Base-by-base conservation (phyloP, 2,797 vertebrate genomes). In the Dipus sagitta region DNA sequence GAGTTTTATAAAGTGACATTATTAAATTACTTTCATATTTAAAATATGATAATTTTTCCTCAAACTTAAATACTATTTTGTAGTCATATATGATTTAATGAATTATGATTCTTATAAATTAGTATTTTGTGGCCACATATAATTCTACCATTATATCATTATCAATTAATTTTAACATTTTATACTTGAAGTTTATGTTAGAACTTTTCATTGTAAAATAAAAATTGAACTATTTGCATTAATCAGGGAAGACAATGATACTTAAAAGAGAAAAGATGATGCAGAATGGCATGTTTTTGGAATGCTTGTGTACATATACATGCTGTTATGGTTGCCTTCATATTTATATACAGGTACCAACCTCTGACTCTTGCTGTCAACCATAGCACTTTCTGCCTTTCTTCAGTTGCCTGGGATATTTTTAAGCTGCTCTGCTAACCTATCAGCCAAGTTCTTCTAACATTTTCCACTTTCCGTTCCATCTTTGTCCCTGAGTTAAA, bases 361-460 rank as follows among this genome's bases (percentile, higher is more conserved):
- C 88, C 34, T 32, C 20, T 28, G 38, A 64, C 28, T 84, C 6
- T 34, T 86, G 10, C 78, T 88, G 47, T 80, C 54, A 70, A 68
- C 75, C 34, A 6, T 14, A 23, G 11, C 65, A 70, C 12, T 47
- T 86, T n/a, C 17, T 10, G 72, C 11, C 15, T 30, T 17, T 87
- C n/a, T 83, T 92, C 72, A 38, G n/a, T 83, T 95, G 90, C 71
- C 34, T 71, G 54, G 47, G 28, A 26, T 93, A 65, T 90, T 88
- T 88, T 70, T 30, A 42, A 68, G 72, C 68, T 72, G 2, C 32
- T 86, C 54, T 86, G 9, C 62, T 93, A 60, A 67, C 30, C 4
- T 17, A 78, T 38, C 75, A 72, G 42, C 62, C 72, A 12, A 83
- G 83, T 24, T 26, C n/a, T 67, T 54, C 3, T 75, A 32, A 93